Conservation (phyloP, 2,888 invertebrate genomes). For the Cordylochernes scorpioides region DNA sequence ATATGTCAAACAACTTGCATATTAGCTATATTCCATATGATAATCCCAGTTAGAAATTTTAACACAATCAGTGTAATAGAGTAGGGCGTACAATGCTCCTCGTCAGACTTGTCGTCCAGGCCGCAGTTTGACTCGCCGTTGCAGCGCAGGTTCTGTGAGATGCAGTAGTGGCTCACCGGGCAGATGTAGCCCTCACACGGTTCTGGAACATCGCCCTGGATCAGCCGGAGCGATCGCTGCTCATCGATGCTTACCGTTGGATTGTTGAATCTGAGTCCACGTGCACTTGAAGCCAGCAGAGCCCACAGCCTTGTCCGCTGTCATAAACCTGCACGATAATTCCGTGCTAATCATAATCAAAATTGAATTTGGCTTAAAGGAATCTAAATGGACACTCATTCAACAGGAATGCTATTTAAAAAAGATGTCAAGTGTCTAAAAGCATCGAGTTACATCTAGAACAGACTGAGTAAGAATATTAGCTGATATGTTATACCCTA, state of each 20-base stretch:
- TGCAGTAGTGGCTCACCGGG: constrained; percentile 42
- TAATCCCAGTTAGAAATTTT: too few species aligned
- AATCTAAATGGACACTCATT: background rate
- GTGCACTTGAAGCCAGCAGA: constrained; percentile 73
- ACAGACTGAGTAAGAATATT: too few species aligned
- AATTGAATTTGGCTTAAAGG: background rate
- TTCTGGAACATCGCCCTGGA: too few species aligned
- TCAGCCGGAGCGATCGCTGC: too few species aligned
- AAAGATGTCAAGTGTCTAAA: background rate
- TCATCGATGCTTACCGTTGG: background rate
- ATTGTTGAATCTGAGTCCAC: constrained; percentile 55
- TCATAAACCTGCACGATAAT: constrained; percentile 35
- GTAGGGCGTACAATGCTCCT: constrained; percentile 44
- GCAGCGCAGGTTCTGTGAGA: constrained; percentile 44
- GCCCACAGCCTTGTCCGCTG: constrained; percentile 78
- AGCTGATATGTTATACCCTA: background rate
- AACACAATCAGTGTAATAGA: too few species aligned
- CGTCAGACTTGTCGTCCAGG: constrained; percentile 40
- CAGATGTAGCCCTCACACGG: constrained; percentile 42
- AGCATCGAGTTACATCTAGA: too few species aligned
- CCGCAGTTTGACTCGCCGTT: constrained; percentile 64
- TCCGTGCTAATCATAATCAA: background rate
- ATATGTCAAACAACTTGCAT: too few species aligned
- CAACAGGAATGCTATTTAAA: background rate
- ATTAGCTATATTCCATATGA: too few species aligned